Base-by-base conservation (phyloP, 2,113 vertebrate genomes). In the Paradoxurus hermaphroditus region DNA sequence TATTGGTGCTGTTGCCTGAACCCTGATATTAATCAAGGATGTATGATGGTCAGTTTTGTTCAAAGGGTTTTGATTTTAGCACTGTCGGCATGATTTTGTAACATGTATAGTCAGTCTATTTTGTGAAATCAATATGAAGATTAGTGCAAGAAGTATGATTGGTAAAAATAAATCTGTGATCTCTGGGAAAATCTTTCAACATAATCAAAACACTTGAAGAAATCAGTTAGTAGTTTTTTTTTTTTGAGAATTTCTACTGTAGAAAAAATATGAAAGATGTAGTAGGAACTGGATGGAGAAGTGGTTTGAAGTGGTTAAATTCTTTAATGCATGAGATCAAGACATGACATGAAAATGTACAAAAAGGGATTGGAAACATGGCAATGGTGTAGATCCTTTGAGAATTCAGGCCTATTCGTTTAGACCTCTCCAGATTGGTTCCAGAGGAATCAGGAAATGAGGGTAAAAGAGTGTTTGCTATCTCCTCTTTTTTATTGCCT, bases 401-500 rank as follows among this genome's bases (percentile, higher is more conserved):
- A 91, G 95, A 85, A 82, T 68, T 90, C 5, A 83, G 65, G 7
- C 51, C 63, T 96, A 39, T 93, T 96, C 89, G 56, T 90, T 84
- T 44, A 56, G 41, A 68, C 8, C 14, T 90, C 79, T 95, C 41
- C 63, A 87, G 56, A 72, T 14, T 85, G 87, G 81, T 25, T 41
- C 70, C 91, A 75, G 63, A 7, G 14, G 34, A 72, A 83, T 82
- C 93, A 91, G 73, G 75, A 92, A 97, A 84, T 90, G 18, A 79
- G 87, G 78, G 36, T 83, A 90, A 70, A 95, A 72, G 49, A 67
- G 91, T 89, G 79, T 93, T 27, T 95, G 85, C 83, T 97, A 59
- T 88, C 83, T 79, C 62, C 18, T 84, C 68, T 89, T 93, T 93
- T 91, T 89, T 75, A 44, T 88, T 97, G 70, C 44, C 51, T 94